These are phyloP conservation scores for Moxostoma hubbsi DNA, from an alignment of 2,797 vertebrate species.

Conservation along the genomic window DNA sequence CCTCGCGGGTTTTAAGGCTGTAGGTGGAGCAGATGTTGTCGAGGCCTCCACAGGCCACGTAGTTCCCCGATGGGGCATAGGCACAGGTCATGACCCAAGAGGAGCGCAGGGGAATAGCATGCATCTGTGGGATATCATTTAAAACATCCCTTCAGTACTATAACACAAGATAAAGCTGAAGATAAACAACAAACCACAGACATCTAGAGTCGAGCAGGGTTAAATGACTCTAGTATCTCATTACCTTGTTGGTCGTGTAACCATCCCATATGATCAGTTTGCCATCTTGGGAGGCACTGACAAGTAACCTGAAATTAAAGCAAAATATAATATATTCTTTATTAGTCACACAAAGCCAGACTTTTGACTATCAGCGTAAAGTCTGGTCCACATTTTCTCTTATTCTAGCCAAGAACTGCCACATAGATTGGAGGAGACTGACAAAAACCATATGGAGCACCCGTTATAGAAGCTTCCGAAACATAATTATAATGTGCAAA, in stretches of 20 bases:
- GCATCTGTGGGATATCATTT: constrained; percentile 73
- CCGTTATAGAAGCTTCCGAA: too few relatives aligned
- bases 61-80: constrained; percentile 86
- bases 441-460: too few relatives aligned
- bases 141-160: neutral
- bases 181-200: neutral
- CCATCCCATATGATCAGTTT: constrained; percentile 92
- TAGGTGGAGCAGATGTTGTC: constrained; percentile 92
- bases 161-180: neutral
- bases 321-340: neutral
- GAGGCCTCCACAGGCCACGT: constrained; percentile 87
- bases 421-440: too few relatives aligned
- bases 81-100: constrained; percentile 92
- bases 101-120: constrained; percentile 86
- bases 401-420: too few relatives aligned
- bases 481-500: neutral
- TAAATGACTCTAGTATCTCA: neutral
- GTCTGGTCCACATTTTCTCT: too few relatives aligned
- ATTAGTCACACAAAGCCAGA: too few relatives aligned
- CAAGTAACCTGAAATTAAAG: constrained; percentile 78
- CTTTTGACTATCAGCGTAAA: too few relatives aligned
- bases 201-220: too few relatives aligned
- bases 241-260: constrained; percentile 91
- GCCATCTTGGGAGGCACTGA: constrained; percentile 91
- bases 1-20: constrained; percentile 87